Base-by-base conservation (phyloP, 2,113 vertebrate genomes). In the Perca flavescens region DNA sequence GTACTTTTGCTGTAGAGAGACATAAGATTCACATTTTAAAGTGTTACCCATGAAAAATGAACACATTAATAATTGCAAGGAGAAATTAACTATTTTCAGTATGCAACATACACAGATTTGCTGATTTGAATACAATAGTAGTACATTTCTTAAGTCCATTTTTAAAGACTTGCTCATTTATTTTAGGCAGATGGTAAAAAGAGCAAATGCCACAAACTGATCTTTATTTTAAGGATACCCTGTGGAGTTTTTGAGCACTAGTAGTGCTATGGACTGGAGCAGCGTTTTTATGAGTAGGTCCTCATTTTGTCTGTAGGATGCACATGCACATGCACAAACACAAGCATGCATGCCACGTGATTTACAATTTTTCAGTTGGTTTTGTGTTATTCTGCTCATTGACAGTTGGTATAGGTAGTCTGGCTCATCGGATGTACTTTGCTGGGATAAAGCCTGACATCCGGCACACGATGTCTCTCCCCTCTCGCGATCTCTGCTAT, bases 1-100 rank as follows among this genome's bases (percentile, higher is more conserved):
- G 92, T 99, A 99, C 87, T 99, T 99, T 98, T 98, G 98, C 98
- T 99, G 89, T 22, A 16, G 62, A 86, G 43, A 88, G 49, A 90
- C 5, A 74, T 3, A 60, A 56, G 13, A 83, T 50, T 49, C 0
- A 12, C 4, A 80, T 19, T 17, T 67, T 16, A 16, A 49, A n/a
- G 8, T 47, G 1, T 25, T 4, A 54, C 16, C 1, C 4, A 2
- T 25, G 5, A 54, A 74, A 47, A n/a, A 28, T 12, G 5, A 56
- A 56, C 53, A 67, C 16, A 19, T 67, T 17, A 56, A 31, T 49
- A 22, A 54, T 7, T 43, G 31, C 16, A 68, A 40, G 9, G 54
- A 68, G 21, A 50, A 40, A 49, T 62, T 0, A 6, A 74, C 9
- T 31, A 28, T 25, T 2, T 40, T 19, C 2, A 47, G 31, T 4